These are phyloP conservation scores for Blastobasis lacticolella DNA, from an alignment of 2,888 invertebrate genomes.

Conservation along the genomic window DNA sequence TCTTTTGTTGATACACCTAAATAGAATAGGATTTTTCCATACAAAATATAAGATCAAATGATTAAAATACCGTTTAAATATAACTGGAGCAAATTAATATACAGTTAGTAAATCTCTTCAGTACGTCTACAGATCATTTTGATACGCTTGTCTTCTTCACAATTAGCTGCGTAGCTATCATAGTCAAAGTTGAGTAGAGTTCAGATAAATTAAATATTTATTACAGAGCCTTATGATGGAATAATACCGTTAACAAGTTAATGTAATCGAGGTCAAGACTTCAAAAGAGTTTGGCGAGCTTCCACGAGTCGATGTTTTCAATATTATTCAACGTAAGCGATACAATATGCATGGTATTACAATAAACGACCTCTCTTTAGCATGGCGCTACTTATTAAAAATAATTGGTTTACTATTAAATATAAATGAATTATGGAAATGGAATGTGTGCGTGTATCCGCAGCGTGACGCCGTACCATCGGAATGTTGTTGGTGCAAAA, in stretches of 20 bases:
- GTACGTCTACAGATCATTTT: no score
- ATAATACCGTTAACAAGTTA: slow-evolving; percentile 25
- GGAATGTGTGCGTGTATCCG: no score
- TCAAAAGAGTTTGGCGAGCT: slow-evolving; percentile 25
- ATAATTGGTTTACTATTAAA: slow-evolving; percentile 36
- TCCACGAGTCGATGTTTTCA: slow-evolving; percentile 23
- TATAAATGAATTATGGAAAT: no score
- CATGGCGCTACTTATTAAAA: slow-evolving; percentile 32
- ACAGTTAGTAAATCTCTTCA: no score
- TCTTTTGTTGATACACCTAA: no score
- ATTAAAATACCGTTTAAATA: no score
- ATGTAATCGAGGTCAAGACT: slow-evolving; percentile 30
- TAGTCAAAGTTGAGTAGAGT: slow-evolving; percentile 11
- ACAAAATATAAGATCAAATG: no score
- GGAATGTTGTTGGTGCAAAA: no score
- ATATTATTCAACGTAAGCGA: slow-evolving; percentile 30
- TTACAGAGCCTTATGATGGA: slow-evolving; percentile 25
- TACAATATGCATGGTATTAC: slow-evolving; percentile 24
- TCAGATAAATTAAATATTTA: slow-evolving; percentile 3
- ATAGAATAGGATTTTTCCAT: no score
- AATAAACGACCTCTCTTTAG: slow-evolving; percentile 44
- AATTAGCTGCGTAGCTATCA: not conserved
- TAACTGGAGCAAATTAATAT: no score
- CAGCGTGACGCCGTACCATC: no score
- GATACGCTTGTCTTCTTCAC: no score